Evolutionary conservation across 2,888 invertebrate genomes (phyloP), one percentile per base, ranked within the genome.

Genomic region (Azorinus chamasolen): DNA sequence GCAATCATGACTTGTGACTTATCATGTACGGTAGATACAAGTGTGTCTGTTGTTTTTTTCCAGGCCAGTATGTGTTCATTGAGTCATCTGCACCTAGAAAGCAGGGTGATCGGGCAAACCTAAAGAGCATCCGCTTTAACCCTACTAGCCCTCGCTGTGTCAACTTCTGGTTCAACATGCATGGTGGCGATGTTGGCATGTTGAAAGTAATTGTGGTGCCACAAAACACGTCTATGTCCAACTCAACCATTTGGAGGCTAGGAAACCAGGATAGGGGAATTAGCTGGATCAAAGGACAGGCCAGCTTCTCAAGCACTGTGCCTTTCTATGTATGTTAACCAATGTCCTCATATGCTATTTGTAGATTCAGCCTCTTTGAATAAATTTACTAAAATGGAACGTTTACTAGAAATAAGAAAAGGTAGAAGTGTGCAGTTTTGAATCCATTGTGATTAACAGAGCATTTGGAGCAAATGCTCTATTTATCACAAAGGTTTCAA

Each of bases 11-110:
- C n/a, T n/a, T n/a, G n/a, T n/a, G n/a, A n/a, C n/a, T n/a, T n/a
- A n/a, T n/a, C n/a, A n/a, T n/a, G n/a, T n/a, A n/a, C n/a, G n/a
- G n/a, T n/a, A n/a, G n/a, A n/a, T n/a, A n/a, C n/a, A n/a, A n/a
- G n/a, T n/a, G n/a, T n/a, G n/a, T n/a, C n/a, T n/a, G n/a, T n/a
- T n/a, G n/a, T n/a, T n/a, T n/a, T 22, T 57, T 75, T 72, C 2
- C 76, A 91, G 91, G 91, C 51, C 86, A 91, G 50, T 95, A 95
- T 85, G 94, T 94, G 1, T 95, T 93, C 89, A 95, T 95, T 68
- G 95, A 95, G 88, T 94, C 95, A 0, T 93, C 94, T 4, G 94
- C 94, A 77, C 95, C 95, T 0, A 91, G 95, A 55, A 87, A 94
- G 75, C 94, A 95, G 0, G 95, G 95, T 1, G 88, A 88, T 75